These are phyloP conservation scores for Drosophila recens DNA, from an alignment of 2,888 invertebrate species.

Conservation along the genomic window DNA sequence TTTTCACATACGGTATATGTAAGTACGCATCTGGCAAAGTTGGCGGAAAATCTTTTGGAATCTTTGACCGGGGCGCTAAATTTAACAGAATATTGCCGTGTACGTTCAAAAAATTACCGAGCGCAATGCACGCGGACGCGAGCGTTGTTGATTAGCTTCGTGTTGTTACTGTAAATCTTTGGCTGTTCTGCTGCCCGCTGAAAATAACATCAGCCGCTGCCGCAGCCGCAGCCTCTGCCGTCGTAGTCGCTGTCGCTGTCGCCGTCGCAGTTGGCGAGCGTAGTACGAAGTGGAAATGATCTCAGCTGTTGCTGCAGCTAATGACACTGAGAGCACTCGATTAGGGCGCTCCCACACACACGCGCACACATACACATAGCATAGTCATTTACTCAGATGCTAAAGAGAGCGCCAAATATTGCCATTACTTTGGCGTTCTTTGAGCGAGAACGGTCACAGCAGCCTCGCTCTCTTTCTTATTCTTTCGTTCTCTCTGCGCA, in stretches of 20 bases:
- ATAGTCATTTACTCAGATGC: conserved; percentile 17
- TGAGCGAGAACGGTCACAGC: conserved; percentile 49
- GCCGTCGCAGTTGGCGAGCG: conserved; percentile 24
- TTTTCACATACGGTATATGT: conserved; percentile 19
- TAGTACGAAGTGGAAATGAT: conserved; percentile 60
- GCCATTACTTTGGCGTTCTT: conserved; percentile 75
- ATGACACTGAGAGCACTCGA: conserved; percentile 59
- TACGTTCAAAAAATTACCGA: conserved; percentile 57
- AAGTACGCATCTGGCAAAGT: conserved; percentile 47
- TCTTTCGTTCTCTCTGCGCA: conserved; percentile 8
- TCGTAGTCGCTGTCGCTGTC: conserved; percentile 8
- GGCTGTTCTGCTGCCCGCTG: conserved; percentile 62
- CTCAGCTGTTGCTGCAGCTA: conserved; percentile 70
- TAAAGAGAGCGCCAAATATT: conserved; percentile 44
- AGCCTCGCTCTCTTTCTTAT: conserved; percentile 7
- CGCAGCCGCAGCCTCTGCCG: conserved; percentile 21
- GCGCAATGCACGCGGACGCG: conserved; percentile 70
- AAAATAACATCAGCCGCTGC: conserved; percentile 71
- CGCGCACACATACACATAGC: background rate
- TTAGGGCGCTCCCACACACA: conserved; percentile 69
- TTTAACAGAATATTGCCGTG: conserved; percentile 68
- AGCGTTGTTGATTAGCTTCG: conserved; percentile 74
- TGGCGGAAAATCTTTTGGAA: conserved; percentile 48
- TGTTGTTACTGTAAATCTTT: conserved; percentile 78
- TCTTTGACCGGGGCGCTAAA: conserved; percentile 64